Conservation (phyloP, 2,888 invertebrate genomes). For the Empis stercorea region DNA sequence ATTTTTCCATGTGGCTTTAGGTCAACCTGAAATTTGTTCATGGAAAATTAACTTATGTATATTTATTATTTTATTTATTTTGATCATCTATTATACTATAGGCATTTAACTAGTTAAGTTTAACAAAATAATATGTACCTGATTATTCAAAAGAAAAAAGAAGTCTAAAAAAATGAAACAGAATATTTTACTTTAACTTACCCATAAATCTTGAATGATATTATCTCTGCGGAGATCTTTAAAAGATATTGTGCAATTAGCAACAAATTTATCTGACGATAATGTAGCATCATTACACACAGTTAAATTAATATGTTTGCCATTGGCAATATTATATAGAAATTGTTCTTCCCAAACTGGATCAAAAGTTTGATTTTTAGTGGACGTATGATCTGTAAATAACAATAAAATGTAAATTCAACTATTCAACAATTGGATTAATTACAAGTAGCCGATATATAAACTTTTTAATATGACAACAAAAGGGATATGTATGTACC, state of each 20-base stretch:
- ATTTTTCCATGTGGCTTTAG: conserved; percentile 93
- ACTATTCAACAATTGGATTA: too few species aligned
- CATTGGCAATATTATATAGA: conserved; percentile 80
- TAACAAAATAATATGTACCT: too few species aligned
- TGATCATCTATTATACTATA: too few species aligned
- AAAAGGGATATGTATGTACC: too few species aligned
- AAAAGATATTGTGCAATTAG: conserved; percentile 92
- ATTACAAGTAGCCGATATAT: too few species aligned
- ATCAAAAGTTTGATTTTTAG: conserved; percentile 86
- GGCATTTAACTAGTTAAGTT: too few species aligned
- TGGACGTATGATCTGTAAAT: conserved; percentile 67
- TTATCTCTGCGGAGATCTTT: conserved; percentile 76
- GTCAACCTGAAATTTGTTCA: conserved; percentile 77
- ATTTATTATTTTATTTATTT: too few species aligned
- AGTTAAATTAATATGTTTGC: conserved; percentile 83
- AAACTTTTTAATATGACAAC: too few species aligned
- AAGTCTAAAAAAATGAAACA: too few species aligned
- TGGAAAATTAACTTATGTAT: too few species aligned
- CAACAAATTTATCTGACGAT: conserved; percentile 97
- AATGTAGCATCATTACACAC: conserved; percentile 99
- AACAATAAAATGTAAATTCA: too few species aligned
- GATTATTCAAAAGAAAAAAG: too few species aligned
- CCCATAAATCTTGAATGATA: conserved; percentile 88
- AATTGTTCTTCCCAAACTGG: conserved; percentile 96
- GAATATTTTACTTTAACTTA: conserved; percentile 43